These are phyloP conservation scores for Drosophila nigromelanica DNA, from an alignment of 1,140 invertebrate species.

Conservation along the genomic window DNA sequence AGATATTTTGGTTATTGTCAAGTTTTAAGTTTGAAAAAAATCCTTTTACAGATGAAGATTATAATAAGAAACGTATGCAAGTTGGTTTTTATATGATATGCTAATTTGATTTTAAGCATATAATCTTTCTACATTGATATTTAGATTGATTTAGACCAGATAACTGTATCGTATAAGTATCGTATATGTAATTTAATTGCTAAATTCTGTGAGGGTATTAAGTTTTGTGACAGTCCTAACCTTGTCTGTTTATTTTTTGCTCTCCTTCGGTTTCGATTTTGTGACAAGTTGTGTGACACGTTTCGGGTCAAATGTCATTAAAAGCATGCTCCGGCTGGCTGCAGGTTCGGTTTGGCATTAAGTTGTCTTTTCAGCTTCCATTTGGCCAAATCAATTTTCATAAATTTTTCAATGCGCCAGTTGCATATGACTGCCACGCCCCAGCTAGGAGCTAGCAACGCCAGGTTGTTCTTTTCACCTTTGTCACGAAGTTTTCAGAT, in stretches of 20 bases:
- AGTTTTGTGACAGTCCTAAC: background rate
- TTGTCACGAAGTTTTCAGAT: conserved; percentile 65
- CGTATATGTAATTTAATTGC: too few species aligned
- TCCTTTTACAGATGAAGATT: too few species aligned
- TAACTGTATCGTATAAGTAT: too few species aligned
- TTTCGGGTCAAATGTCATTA: conserved; percentile 71
- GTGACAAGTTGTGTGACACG: conserved; percentile 41
- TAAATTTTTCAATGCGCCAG: conserved; percentile 73
- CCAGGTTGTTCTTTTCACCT: conserved; percentile 59
- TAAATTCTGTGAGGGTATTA: background rate
- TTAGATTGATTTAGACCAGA: too few species aligned
- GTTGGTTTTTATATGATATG: too few species aligned
- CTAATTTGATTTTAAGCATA: too few species aligned
- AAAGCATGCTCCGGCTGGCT: conserved; percentile 19
- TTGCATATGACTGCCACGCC: conserved; percentile 69
- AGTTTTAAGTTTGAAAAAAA: too few species aligned
- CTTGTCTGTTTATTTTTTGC: background rate
- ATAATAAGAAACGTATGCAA: too few species aligned
- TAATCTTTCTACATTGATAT: too few species aligned
- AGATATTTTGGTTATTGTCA: too few species aligned
- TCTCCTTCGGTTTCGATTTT: background rate
- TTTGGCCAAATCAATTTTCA: conserved; percentile 77
- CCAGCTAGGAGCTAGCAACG: background rate
- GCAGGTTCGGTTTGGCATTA: conserved; percentile 50
- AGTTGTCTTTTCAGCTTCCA: conserved; percentile 69